These are phyloP conservation scores for Xestia ashworthii DNA, from an alignment of 2,888 invertebrate species.

Conservation along the genomic window DNA sequence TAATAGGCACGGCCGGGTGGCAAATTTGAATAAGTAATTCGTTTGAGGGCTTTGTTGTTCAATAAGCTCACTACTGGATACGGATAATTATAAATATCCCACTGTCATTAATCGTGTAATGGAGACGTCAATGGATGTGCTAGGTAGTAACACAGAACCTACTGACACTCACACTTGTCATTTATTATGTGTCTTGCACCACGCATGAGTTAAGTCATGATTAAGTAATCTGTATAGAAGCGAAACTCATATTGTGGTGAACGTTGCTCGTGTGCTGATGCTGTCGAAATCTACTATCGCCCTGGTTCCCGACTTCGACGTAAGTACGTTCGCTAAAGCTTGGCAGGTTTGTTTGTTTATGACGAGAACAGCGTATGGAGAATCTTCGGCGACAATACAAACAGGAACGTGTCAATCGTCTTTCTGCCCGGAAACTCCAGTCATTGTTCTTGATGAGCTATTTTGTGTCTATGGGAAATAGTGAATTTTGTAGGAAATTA, in stretches of 20 bases:
- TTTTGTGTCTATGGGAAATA: background rate
- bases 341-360: background rate
- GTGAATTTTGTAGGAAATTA: background rate
- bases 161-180: conserved; percentile 5
- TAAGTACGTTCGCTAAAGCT: background rate
- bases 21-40: background rate
- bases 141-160: background rate
- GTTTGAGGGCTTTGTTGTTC: background rate
- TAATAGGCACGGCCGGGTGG: background rate
- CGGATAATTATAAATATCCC: background rate
- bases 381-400: background rate
- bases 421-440: background rate
- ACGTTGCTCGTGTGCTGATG: background rate
- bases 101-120: conserved; percentile 1
- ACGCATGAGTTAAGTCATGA: conserved; percentile 20
- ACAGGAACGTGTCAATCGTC: background rate
- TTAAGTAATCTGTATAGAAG: background rate
- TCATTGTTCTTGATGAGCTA: no score
- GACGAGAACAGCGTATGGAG: background rate
- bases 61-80: background rate
- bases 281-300: background rate
- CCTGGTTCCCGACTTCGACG: background rate
- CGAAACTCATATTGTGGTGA: background rate
- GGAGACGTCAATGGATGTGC: background rate
- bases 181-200: conserved; percentile 32